phyloP scores from a whole-genome alignment of 2,888 invertebrate genomes.

The Caenorhabditis imperialis region DNA sequence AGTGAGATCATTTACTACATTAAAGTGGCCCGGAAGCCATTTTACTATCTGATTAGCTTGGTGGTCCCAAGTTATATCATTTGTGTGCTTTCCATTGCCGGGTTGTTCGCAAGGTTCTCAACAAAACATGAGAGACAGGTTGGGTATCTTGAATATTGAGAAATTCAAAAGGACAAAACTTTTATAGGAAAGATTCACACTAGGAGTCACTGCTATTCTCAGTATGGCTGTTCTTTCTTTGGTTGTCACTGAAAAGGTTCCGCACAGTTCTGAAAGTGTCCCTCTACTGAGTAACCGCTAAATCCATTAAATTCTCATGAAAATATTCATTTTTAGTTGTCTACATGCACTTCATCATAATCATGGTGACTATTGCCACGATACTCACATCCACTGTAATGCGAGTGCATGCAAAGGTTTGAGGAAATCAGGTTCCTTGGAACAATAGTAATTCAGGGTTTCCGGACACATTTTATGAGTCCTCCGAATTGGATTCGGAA shows the following conservation, averaged over 20 bases:
- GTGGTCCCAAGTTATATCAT: conserved; percentile 73
- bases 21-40: conserved; percentile 67
- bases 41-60: conserved; percentile 69
- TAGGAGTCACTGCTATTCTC: conserved; percentile 73
- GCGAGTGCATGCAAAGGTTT: conserved; percentile 63
- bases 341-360: conserved; percentile 71
- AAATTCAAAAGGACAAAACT: conserved; percentile 7
- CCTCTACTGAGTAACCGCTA: conserved; percentile 64
- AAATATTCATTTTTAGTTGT: conserved; percentile 52
- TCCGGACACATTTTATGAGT: conserved; percentile 50
- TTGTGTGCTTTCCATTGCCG: conserved; percentile 69
- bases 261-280: conserved; percentile 70
- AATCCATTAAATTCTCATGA: no score
- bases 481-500: conserved; percentile 59
- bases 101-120: conserved; percentile 71
- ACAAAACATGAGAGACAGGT: conserved; percentile 71
- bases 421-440: no score
- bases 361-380: conserved; percentile 70
- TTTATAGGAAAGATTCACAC: conserved; percentile 70
- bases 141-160: conserved; percentile 5
- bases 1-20: conserved; percentile 65
- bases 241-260: conserved; percentile 74
- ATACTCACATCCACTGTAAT: conserved; percentile 69
- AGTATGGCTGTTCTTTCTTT: conserved; percentile 72
- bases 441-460: conserved; percentile 43